phyloP scores from a whole-genome alignment of 2,888 invertebrate genomes.

The Tyria jacobaeae region DNA sequence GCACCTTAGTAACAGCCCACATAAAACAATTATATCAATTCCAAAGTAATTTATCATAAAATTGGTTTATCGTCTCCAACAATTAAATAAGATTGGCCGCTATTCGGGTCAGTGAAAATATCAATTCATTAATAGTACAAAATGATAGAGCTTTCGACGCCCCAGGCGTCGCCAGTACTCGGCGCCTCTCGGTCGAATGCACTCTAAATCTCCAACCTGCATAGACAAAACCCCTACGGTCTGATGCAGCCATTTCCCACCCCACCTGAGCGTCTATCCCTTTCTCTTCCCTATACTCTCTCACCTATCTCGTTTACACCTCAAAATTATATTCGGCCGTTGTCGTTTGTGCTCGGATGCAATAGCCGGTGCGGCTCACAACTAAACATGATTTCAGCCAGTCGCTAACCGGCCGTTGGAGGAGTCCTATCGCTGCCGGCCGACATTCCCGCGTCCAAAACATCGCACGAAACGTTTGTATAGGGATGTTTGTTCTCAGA shows the following conservation, averaged over 20 bases:
- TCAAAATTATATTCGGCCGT: conserved; percentile 82
- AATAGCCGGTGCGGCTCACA: conserved; percentile 85
- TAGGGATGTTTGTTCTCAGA: conserved; percentile 81
- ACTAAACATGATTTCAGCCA: conserved; percentile 84
- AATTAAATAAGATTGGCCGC: conserved; percentile 76
- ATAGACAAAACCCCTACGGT: conserved; percentile 72
- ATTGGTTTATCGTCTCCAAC: conserved; percentile 71
- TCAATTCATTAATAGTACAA: conserved; percentile 74
- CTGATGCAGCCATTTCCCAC: conserved; percentile 75
- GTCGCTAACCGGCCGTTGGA: conserved; percentile 77
- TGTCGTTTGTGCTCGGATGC: conserved; percentile 84
- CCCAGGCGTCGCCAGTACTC: conserved; percentile 55
- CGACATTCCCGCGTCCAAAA: conserved; percentile 71
- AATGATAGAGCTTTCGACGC: conserved; percentile 67
- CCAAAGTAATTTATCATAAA: conserved; percentile 68
- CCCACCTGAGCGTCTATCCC: conserved; percentile 74
- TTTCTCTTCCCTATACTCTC: conserved; percentile 58
- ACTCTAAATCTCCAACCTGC: conserved; percentile 75
- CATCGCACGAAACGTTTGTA: conserved; percentile 76
- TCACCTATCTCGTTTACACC: conserved; percentile 73
- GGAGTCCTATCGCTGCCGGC: conserved; percentile 71
- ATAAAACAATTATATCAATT: conserved; percentile 66
- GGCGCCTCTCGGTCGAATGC: conserved; percentile 72
- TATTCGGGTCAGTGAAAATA: conserved; percentile 76
- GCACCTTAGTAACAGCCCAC: conserved; percentile 55